Evolutionary conservation across 1,140 invertebrate species (phyloP).

Genomic region (Mylabris phalerata): DNA sequence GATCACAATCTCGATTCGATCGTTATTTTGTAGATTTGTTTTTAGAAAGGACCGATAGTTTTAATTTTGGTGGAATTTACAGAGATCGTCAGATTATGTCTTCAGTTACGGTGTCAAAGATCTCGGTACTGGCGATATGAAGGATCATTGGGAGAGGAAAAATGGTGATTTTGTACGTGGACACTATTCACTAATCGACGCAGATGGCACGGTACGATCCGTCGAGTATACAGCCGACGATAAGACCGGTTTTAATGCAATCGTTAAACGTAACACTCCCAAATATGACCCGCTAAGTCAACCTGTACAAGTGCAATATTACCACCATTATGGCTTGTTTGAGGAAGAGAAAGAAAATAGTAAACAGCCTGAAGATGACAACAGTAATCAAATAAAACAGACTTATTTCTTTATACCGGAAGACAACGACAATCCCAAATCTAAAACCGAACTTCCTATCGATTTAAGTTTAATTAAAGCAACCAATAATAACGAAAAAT

Average conservation of each 20-base stretch:
- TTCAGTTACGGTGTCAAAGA: conserved; percentile 70
- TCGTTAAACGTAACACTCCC: conserved; percentile 35
- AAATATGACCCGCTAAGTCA: background rate
- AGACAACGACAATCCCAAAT: too few relatives aligned
- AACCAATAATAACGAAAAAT: conserved; percentile 13
- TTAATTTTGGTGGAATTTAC: background rate
- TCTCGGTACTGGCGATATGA: conserved; percentile 62
- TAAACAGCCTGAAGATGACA: background rate
- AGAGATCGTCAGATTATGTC: conserved; percentile 45
- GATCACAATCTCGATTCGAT: too few relatives aligned
- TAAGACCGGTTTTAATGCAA: conserved; percentile 45
- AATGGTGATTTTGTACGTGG: conserved; percentile 36
- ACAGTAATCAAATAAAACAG: conserved; percentile 1
- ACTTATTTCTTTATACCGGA: background rate
- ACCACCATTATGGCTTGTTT: background rate
- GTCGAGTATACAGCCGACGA: conserved; percentile 52
- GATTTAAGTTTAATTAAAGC: conserved; percentile 26
- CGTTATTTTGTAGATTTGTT: too few relatives aligned
- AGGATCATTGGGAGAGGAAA: conserved; percentile 44
- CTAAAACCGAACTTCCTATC: conserved; percentile 20
- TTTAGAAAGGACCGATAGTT: too few relatives aligned
- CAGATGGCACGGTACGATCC: conserved; percentile 50
- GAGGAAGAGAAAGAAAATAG: conserved; percentile 7
- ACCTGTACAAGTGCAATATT: conserved; percentile 2
- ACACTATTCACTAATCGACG: conserved; percentile 43